phyloP scores from a whole-genome alignment of 1,140 invertebrate species.

The Archegozetes longisetosus region DNA sequence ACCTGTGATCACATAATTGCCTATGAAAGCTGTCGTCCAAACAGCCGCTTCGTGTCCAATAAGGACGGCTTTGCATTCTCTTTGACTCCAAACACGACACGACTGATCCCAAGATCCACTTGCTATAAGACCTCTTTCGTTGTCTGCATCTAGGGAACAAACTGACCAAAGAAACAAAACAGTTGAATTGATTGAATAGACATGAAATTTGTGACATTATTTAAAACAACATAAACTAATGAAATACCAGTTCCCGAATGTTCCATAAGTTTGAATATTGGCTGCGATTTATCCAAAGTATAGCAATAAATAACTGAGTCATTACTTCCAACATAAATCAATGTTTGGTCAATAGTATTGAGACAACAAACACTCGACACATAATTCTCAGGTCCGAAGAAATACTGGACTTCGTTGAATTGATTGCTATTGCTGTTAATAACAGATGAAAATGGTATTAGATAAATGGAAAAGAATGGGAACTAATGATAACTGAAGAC shows the following conservation, averaged over 20 bases:
- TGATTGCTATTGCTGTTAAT: constrained; percentile 32
- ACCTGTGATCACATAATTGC: constrained; percentile 53
- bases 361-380: constrained; percentile 60
- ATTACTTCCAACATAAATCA: constrained; percentile 74
- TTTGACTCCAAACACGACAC: constrained; percentile 55
- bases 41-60: constrained; percentile 64
- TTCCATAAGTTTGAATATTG: constrained; percentile 45
- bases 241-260: constrained; percentile 53
- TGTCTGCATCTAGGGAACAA: constrained; percentile 43
- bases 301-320: constrained; percentile 67
- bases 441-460: background rate
- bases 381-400: constrained; percentile 68
- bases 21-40: constrained; percentile 56
- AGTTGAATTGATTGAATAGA: constrained; percentile 8
- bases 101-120: constrained; percentile 84
- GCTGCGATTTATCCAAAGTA: constrained; percentile 38
- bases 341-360: constrained; percentile 46
- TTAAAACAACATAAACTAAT: background rate
- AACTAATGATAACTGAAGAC: constrained; percentile 21
- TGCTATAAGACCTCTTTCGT: constrained; percentile 38
- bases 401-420: constrained; percentile 41
- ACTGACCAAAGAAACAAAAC: constrained; percentile 34
- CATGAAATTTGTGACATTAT: too few species aligned
- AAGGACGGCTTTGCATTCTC: constrained; percentile 39
- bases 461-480: background rate